A percentile compares a stretch with the other conserved stretches of the same genome.
Conservation (phyloP, 1,140 invertebrate species). For the Pachypsylla venusta region DNA sequence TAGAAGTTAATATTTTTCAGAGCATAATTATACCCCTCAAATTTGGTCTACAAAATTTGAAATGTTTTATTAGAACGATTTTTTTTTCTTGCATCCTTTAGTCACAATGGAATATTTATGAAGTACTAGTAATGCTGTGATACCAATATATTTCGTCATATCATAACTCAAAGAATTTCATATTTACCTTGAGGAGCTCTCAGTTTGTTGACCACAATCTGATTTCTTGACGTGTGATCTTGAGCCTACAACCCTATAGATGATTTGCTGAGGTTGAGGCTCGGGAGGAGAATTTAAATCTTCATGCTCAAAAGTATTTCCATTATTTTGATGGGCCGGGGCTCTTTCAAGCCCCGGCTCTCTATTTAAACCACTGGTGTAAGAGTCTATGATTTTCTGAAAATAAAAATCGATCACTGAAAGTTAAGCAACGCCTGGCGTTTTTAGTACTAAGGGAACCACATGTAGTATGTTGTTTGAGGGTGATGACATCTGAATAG, state of each 20-base stretch:
- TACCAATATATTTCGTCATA: too few relatives aligned
- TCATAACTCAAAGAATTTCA: too few relatives aligned
- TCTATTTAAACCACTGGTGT: background rate
- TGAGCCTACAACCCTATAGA: conserved; percentile 34
- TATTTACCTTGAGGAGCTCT: conserved; percentile 34
- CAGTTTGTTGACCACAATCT: conserved; percentile 42
- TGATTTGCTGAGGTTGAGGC: conserved; percentile 26
- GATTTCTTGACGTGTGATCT: conserved; percentile 38
- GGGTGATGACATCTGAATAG: background rate
- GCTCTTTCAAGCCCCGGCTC: background rate
- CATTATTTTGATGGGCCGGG: background rate
- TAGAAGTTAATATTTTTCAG: too few relatives aligned
- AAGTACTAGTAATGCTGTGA: too few relatives aligned
- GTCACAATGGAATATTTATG: too few relatives aligned
- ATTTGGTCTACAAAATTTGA: too few relatives aligned
- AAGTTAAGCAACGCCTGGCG: background rate
- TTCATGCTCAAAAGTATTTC: background rate
- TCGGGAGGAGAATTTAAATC: conserved; percentile 15
- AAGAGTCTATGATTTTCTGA: background rate
- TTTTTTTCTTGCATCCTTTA: too few relatives aligned
- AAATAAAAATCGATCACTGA: background rate
- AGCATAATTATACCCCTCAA: too few relatives aligned
- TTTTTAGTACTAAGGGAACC: background rate
- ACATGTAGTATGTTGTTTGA: background rate
- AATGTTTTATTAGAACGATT: too few relatives aligned